A percentile compares a stretch with the other conserved stretches of the same genome.
phyloP scores from a whole-genome alignment of 2,113 vertebrate genomes.

The Ailurus styani region DNA sequence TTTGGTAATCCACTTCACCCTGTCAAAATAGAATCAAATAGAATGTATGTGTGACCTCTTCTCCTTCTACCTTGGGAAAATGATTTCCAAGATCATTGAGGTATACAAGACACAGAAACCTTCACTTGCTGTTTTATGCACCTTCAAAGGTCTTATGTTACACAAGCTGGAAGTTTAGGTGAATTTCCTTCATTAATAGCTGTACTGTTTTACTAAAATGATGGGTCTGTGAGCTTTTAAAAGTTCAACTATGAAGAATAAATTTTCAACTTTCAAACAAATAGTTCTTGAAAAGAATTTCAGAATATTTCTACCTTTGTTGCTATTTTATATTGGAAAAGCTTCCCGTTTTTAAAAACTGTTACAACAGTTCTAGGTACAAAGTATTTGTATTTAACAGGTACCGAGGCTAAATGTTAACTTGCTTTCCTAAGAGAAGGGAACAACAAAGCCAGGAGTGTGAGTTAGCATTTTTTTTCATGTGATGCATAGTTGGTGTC shows the following conservation, averaged over 20 bases:
- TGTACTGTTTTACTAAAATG: neutral
- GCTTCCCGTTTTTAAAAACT: neutral
- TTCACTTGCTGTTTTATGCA: constrained; percentile 24
- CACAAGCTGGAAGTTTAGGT: neutral
- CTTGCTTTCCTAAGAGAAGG: neutral
- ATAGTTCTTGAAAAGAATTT: neutral
- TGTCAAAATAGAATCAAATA: constrained; percentile 85
- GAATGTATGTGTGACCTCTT: constrained; percentile 73
- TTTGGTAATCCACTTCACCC: constrained; percentile 78
- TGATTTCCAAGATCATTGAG: constrained; percentile 46
- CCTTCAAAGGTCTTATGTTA: neutral
- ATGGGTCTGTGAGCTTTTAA: neutral
- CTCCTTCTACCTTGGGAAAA: constrained; percentile 58
- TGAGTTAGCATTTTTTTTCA: neutral
- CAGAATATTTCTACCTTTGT: neutral
- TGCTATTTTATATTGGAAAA: neutral
- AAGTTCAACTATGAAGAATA: neutral
- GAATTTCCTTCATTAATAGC: neutral
- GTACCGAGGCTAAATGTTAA: neutral
- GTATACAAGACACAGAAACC: neutral
- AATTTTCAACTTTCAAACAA: neutral
- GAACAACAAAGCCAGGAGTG: neutral
- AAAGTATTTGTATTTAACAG: neutral
- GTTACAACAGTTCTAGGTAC: neutral
- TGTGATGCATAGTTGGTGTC: neutral